These are phyloP conservation scores for Progne subis DNA, from an alignment of 2,113 vertebrate genomes.

Conservation along the genomic window DNA sequence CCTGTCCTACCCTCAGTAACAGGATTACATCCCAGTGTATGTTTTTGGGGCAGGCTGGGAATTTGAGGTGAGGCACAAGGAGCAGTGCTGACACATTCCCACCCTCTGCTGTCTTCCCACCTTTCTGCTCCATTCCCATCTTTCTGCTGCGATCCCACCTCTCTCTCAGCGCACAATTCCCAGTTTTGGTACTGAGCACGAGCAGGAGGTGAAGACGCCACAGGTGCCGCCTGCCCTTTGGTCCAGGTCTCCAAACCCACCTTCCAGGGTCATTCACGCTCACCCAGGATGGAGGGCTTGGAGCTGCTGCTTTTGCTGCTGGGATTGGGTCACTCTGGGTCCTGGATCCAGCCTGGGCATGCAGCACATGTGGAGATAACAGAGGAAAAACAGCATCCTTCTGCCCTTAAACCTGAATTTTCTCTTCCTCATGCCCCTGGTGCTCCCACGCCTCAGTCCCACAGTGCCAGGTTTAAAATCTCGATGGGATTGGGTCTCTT, in stretches of 20 bases:
- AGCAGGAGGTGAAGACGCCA: neutral
- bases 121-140: neutral
- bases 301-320: neutral
- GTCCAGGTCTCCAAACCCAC: neutral
- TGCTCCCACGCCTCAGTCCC: neutral
- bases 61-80: neutral
- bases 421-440: fast-evolving
- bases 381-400: fast-evolving
- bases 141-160: neutral
- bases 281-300: neutral
- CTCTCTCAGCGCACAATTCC: neutral
- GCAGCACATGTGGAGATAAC: fast-evolving
- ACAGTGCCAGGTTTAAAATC: neutral
- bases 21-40: neutral
- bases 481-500: neutral
- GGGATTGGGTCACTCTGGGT: neutral
- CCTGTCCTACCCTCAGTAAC: neutral
- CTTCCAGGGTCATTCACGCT: neutral
- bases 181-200: fast-evolving
- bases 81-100: neutral
- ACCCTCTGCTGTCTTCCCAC: neutral
- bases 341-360: neutral
- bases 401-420: neutral
- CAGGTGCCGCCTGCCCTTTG: neutral
- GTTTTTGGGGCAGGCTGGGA: neutral